phyloP scores from a whole-genome alignment of 2,797 vertebrate genomes.

The Catharus ustulatus region DNA sequence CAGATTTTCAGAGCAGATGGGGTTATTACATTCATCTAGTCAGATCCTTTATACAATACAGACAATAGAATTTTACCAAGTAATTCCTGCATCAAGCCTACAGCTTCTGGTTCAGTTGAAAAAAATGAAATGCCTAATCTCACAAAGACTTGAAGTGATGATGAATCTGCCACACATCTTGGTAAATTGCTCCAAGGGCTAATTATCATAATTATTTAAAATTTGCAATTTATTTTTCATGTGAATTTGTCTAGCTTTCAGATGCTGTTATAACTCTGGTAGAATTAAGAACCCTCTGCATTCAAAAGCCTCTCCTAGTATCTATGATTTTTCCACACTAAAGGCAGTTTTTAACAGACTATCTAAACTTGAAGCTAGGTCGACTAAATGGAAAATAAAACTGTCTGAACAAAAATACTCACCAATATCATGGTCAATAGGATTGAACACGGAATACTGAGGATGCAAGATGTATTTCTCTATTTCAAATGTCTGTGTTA shows the following conservation, averaged over 20 bases:
- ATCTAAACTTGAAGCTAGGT: background rate
- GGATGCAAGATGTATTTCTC: conserved; percentile 86
- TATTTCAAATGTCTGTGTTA: conserved; percentile 85
- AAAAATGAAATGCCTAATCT: conserved; percentile 24
- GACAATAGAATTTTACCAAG: conserved; percentile 54
- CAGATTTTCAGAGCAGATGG: conserved; percentile 29
- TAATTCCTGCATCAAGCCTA: conserved; percentile 57
- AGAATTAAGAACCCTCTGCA: background rate
- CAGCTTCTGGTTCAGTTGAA: conserved; percentile 41
- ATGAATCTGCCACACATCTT: conserved; percentile 44
- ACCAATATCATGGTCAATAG: conserved; percentile 93
- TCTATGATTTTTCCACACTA: background rate
- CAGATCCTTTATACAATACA: conserved; percentile 36
- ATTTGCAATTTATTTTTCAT: conserved; percentile 52
- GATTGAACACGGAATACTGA: conserved; percentile 85
- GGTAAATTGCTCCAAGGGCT: conserved; percentile 32
- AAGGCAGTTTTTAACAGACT: background rate
- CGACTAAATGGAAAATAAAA: background rate
- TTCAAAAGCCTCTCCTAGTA: background rate
- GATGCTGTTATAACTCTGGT: background rate
- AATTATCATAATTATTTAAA: conserved; percentile 63
- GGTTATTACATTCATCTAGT: conserved; percentile 53
- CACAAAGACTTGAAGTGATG: conserved; percentile 42
- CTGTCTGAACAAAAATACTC: conserved; percentile 56
- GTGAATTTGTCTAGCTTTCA: conserved; percentile 51